Percentiles rank a stretch among this genome's conserved stretches.
Conservation (phyloP, 2,797 vertebrate genomes). For the Peromyscus nudipes region DNA sequence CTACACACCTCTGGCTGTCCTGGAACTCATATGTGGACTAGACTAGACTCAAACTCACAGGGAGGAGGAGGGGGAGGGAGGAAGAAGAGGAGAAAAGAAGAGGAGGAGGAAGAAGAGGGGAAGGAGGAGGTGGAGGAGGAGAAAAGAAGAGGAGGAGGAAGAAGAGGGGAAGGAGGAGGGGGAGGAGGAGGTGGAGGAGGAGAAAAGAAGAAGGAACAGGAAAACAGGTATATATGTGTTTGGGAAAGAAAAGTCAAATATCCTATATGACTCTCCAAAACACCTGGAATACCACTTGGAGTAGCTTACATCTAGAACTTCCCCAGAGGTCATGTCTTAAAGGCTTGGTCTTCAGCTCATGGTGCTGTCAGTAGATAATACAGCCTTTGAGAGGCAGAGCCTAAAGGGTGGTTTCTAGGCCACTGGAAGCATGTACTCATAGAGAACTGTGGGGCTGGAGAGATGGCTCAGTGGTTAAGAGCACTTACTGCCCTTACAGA, state of each 20-base stretch:
- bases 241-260: conserved; percentile 42
- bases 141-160: too few species aligned
- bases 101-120: too few species aligned
- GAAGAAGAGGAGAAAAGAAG: too few species aligned
- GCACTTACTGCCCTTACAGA: background rate
- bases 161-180: background rate
- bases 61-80: too few species aligned
- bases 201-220: rapidly evolving
- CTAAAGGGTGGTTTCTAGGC: background rate
- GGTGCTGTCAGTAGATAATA: too few species aligned
- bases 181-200: background rate
- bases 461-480: background rate
- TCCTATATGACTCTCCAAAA: background rate
- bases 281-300: background rate
- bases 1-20: background rate
- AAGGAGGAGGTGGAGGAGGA: too few species aligned
- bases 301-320: background rate
- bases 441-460: background rate
- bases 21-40: background rate
- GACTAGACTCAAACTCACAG: background rate
- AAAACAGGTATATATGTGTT: background rate
- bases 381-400: background rate
- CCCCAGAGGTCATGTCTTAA: background rate
- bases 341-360: background rate
- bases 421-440: background rate